Percentiles rank a stretch among this genome's conserved stretches.
Conservation (phyloP, 2,888 invertebrate genomes). For the Drosophila quinaria region DNA sequence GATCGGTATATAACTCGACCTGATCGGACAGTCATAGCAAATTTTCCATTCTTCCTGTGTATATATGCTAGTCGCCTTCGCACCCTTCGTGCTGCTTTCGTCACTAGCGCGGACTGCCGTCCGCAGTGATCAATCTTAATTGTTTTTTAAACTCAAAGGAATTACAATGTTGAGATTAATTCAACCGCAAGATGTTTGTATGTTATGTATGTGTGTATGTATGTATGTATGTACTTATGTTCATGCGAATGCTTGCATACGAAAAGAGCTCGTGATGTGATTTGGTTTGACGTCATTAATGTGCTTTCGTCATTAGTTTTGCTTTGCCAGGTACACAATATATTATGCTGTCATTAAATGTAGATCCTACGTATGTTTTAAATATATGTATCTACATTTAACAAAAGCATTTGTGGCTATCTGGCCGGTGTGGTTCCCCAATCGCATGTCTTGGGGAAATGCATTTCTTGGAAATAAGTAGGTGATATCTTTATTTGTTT, state of each 20-base stretch:
- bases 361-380: background rate
- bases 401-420: background rate
- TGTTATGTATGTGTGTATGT: too few species aligned
- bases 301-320: slow-evolving; percentile 34
- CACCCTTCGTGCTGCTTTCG: too few species aligned
- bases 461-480: slow-evolving; percentile 33
- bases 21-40: too few species aligned
- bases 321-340: slow-evolving; percentile 1
- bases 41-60: too few species aligned
- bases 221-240: background rate
- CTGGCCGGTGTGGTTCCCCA: slow-evolving; percentile 33
- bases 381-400: background rate
- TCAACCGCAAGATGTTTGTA: background rate
- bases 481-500: slow-evolving; percentile 36
- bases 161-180: slow-evolving; percentile 1
- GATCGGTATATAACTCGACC: too few species aligned
- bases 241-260: background rate
- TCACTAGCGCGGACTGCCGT: too few species aligned
- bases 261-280: slow-evolving; percentile 7
- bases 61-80: too few species aligned
- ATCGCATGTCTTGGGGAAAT: slow-evolving; percentile 14
- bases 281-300: slow-evolving; percentile 40
- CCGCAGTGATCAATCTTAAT: background rate
- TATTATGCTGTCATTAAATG: background rate
- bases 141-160: background rate